Conservation (phyloP, 2,113 vertebrate species). For the Xenopus laevis region DNA sequence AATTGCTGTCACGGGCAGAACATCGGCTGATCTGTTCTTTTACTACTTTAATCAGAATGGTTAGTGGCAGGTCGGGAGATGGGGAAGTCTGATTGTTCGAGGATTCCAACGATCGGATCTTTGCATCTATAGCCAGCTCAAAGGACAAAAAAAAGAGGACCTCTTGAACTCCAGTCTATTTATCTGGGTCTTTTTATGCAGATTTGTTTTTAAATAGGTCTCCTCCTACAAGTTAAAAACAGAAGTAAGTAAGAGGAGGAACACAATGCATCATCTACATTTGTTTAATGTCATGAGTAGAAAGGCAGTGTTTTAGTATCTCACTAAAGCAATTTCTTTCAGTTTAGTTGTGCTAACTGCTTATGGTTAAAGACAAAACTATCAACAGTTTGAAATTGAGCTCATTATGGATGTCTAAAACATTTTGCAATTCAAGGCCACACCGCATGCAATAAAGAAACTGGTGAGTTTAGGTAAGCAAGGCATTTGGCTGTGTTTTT, state of each 20-base stretch:
- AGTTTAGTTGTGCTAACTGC: conserved; percentile 87
- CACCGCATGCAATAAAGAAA: conserved; percentile 65
- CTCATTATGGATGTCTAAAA: conserved; percentile 90
- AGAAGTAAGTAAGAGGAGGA: conserved; percentile 51
- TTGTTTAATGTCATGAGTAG: conserved; percentile 57
- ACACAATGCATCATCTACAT: conserved; percentile 56
- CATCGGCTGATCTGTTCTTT: too few relatives aligned
- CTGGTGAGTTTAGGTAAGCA: conserved; percentile 54
- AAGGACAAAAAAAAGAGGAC: too few relatives aligned
- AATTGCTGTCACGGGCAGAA: too few relatives aligned
- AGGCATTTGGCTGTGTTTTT: background rate
- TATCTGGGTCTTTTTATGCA: too few relatives aligned
- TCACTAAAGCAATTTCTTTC: conserved; percentile 88
- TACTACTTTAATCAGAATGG: too few relatives aligned
- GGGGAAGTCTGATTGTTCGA: too few relatives aligned
- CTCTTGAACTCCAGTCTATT: too few relatives aligned
- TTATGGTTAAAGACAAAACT: conserved; percentile 87
- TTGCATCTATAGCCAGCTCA: too few relatives aligned
- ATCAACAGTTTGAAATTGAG: conserved; percentile 76
- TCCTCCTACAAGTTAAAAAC: conserved; percentile 32
- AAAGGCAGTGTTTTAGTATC: conserved; percentile 79
- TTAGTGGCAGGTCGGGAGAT: too few relatives aligned
- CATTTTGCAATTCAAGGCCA: conserved; percentile 86
- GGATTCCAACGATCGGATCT: too few relatives aligned
- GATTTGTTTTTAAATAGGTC: background rate